phyloP scores from a whole-genome alignment of 2,797 vertebrate genomes.

The Australoheros facetus region DNA sequence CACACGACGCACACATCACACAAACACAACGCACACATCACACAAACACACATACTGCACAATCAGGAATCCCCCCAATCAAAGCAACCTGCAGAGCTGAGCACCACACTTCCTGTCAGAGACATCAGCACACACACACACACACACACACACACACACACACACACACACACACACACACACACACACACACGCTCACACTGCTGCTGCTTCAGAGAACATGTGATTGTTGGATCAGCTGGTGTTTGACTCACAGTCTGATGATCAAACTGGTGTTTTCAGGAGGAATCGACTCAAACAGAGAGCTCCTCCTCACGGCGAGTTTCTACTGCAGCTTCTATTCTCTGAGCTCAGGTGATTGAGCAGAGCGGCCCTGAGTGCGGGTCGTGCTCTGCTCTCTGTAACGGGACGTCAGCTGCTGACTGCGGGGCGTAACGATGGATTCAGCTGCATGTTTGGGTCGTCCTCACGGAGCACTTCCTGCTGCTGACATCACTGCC shows the following conservation, averaged over 20 bases:
- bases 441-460: no score
- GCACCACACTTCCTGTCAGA: not conserved
- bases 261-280: not conserved
- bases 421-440: no score
- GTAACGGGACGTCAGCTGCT: no score
- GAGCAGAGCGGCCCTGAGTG: no score
- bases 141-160: not conserved
- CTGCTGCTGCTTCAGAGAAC: no score
- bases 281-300: not conserved
- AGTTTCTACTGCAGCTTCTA: not conserved
- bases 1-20: no score
- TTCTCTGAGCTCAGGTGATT: fast-evolving
- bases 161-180: not conserved
- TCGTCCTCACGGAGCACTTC: no score
- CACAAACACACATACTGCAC: not conserved
- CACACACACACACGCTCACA: not conserved
- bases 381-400: no score
- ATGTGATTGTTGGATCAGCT: not conserved
- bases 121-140: not conserved
- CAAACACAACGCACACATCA: no score
- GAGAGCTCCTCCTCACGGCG: not conserved
- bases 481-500: no score
- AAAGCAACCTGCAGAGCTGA: not conserved
- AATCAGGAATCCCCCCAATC: not conserved
- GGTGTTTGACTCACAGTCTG: not conserved